Percentiles rank a stretch among this genome's conserved stretches.
These are phyloP conservation scores for Polyodon spathula DNA, from an alignment of 2,113 vertebrate genomes.

Conservation along the genomic window DNA sequence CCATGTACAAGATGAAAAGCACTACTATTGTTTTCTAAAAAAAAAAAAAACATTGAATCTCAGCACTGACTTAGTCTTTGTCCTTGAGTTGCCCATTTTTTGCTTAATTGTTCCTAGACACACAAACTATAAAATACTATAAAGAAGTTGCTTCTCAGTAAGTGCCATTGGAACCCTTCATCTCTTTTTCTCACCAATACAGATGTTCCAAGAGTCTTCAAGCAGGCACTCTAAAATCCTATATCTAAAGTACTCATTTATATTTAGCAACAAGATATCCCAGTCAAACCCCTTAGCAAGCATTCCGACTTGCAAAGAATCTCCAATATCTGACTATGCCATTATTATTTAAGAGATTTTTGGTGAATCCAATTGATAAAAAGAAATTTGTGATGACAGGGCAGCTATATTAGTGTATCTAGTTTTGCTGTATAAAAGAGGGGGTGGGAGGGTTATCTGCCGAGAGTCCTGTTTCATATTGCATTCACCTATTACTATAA, in stretches of 20 bases:
- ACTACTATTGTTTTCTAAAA: too few relatives aligned
- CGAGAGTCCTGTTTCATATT: conserved; percentile 6
- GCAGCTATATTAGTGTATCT: not conserved
- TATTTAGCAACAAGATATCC: not conserved
- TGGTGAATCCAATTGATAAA: conserved; percentile 10
- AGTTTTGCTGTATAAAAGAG: conserved; percentile 1
- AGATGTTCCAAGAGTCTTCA: too few relatives aligned
- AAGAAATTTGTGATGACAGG: not conserved
- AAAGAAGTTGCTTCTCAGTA: too few relatives aligned
- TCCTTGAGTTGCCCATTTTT: too few relatives aligned
- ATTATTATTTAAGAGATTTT: not conserved
- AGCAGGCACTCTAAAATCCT: too few relatives aligned
- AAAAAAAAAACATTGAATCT: too few relatives aligned
- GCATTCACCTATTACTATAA: not conserved
- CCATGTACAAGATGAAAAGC: too few relatives aligned
- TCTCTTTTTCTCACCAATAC: too few relatives aligned
- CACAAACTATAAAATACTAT: too few relatives aligned
- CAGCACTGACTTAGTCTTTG: too few relatives aligned
- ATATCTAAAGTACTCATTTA: not conserved
- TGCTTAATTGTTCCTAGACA: too few relatives aligned
- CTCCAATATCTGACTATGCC: conserved; percentile 7
- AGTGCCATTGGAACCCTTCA: too few relatives aligned
- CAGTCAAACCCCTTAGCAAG: not conserved
- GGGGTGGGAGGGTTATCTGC: not conserved
- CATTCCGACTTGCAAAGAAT: not conserved